phyloP scores from a whole-genome alignment of 2,113 vertebrate genomes.

The Myocastor coypus region DNA sequence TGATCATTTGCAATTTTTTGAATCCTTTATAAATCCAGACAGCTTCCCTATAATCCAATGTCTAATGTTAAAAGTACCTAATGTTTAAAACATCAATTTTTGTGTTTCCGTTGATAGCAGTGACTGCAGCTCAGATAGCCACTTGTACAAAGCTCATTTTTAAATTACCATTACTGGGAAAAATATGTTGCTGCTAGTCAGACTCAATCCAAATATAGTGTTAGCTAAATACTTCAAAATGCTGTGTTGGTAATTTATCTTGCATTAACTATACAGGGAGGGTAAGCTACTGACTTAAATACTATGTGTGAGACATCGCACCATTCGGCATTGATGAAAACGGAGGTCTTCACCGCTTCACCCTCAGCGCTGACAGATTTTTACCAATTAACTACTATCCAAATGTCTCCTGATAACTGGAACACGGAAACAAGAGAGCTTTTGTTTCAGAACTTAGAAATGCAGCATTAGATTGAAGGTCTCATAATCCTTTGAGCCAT shows the following conservation, averaged over 20 bases:
- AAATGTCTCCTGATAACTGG: slow-evolving; percentile 75
- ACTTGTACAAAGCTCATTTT: not conserved
- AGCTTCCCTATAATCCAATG: not conserved
- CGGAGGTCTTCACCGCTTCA: slow-evolving; percentile 55
- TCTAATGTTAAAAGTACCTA: not conserved
- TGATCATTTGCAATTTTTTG: slow-evolving; percentile 15
- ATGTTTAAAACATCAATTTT: not conserved
- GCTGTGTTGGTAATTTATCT: slow-evolving; percentile 61
- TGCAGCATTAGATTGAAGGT: slow-evolving; percentile 1
- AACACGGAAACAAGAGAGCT: slow-evolving; percentile 59
- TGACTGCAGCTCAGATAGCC: not conserved
- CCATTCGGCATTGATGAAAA: slow-evolving; percentile 55
- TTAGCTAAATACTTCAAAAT: slow-evolving; percentile 58
- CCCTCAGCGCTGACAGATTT: slow-evolving; percentile 79
- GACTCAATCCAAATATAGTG: slow-evolving; percentile 48
- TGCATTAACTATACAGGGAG: slow-evolving; percentile 58
- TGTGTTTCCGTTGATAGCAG: not conserved
- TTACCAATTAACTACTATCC: slow-evolving; percentile 76
- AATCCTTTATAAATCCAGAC: slow-evolving; percentile 45
- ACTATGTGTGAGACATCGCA: slow-evolving; percentile 76
- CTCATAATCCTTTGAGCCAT: slow-evolving; percentile 6
- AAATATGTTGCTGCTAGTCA: slow-evolving; percentile 52
- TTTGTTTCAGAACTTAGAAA: slow-evolving; percentile 71
- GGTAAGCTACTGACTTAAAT: slow-evolving; percentile 77
- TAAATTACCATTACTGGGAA: slow-evolving; percentile 44